Conservation (phyloP, 2,888 invertebrate genomes). For the Mimas tiliae region DNA sequence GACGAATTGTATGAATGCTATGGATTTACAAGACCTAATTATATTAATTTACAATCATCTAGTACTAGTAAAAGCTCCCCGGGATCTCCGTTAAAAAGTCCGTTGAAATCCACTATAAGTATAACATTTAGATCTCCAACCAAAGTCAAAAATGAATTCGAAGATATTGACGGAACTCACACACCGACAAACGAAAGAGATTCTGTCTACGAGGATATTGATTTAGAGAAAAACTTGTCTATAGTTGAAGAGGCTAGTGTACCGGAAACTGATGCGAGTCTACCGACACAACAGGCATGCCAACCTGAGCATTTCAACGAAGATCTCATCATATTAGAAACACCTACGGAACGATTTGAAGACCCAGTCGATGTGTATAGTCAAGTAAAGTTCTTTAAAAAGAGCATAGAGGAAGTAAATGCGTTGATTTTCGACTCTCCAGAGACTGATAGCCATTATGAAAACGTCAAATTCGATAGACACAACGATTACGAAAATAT, state of each 20-base stretch:
- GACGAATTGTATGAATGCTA: conserved; percentile 73
- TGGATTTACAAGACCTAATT: conserved; percentile 73
- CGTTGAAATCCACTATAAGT: conserved; percentile 88
- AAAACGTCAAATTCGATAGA: conserved; percentile 62
- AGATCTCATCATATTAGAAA: conserved; percentile 82
- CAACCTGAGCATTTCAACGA: conserved; percentile 72
- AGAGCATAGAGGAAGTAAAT: conserved; percentile 91
- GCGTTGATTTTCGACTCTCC: conserved; percentile 73
- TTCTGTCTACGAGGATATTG: conserved; percentile 85
- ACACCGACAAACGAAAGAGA: conserved; percentile 70
- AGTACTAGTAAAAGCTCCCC: conserved; percentile 76
- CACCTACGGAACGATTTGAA: conserved; percentile 78
- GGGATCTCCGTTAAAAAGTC: conserved; percentile 79
- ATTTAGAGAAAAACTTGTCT: conserved; percentile 74
- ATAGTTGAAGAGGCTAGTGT: conserved; percentile 83
- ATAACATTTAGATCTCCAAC: conserved; percentile 89
- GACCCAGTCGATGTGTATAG: conserved; percentile 86
- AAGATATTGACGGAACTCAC: conserved; percentile 33
- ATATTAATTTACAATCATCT: conserved; percentile 76
- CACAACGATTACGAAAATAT: conserved; percentile 71
- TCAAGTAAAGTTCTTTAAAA: conserved; percentile 90
- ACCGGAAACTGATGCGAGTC: conserved; percentile 82
- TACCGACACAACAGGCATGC: conserved; percentile 85
- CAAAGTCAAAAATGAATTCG: conserved; percentile 75
- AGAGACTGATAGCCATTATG: conserved; percentile 62